Base-by-base conservation (phyloP, 2,797 vertebrate species). In the Microcaecilia unicolor region DNA sequence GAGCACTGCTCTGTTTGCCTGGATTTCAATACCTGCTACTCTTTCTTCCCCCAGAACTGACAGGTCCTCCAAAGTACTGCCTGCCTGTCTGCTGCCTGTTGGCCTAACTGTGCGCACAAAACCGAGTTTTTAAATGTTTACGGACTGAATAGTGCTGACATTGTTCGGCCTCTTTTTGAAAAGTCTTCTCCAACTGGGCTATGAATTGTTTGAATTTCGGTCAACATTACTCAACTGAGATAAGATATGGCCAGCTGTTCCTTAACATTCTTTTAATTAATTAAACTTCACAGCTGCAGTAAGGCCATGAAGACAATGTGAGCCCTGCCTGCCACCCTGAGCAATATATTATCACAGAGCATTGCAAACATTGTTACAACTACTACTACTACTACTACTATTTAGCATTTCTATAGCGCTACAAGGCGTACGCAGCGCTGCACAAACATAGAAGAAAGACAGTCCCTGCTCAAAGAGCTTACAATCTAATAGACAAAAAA, bases 191-290 rank as follows among this genome's bases (percentile, higher is more conserved):
- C 29, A 36, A 18, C 37, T 43, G n/a, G n/a, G 37, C 45, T 39
- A 17, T 31, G 44, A n/a, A n/a, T n/a, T 28, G 33, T 55, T 53
- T 67, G 56, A 59, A 53, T 56, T 59, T 57, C 55, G 41, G 42
- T 53, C 37, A 55, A 28, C 57, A 42, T 34, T 0, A 8, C 44
- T 61, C 61, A 58, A 59, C 55, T 48, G 36, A 0, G 7, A 15
- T 2, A 3, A 34, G 24, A 49, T 41, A 57, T 59, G 50, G 31
- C 56, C n/a, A 51, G 51, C 41, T 48, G 15, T 30, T 18, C 47
- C 40, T 58, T 6, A 40, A 48, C 68, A 51, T 47, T 37, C n/a
- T n/a, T n/a, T n/a, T n/a, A n/a, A n/a, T n/a, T n/a, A n/a, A n/a
- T n/a, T n/a, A n/a, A n/a, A n/a, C n/a, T n/a, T n/a, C n/a, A n/a